These are phyloP conservation scores for Ascidia mentula DNA, from an alignment of 23 tunicate species.

Conservation along the genomic window DNA sequence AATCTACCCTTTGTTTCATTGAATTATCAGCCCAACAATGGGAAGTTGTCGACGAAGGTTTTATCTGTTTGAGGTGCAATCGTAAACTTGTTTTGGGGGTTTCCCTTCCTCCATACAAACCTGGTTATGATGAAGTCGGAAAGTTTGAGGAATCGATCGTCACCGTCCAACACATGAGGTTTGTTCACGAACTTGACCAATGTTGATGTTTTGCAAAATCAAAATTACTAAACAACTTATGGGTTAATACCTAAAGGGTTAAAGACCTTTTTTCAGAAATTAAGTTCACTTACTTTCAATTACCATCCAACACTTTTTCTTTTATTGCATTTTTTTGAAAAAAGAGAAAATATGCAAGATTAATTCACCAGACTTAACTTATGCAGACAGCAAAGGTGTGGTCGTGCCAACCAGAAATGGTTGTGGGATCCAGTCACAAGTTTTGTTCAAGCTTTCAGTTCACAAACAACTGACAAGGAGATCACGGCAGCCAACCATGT, in stretches of 20 bases:
- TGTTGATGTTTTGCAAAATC: not conserved
- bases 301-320: not conserved
- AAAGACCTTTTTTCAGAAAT: not conserved
- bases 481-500: conserved; percentile 86
- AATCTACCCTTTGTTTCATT: too few species aligned
- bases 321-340: too few species aligned
- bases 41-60: conserved; percentile 60
- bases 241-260: not conserved
- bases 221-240: not conserved
- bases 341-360: not conserved
- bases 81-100: conserved; percentile 42
- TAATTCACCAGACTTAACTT: not conserved
- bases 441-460: conserved; percentile 38
- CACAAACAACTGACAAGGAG: conserved; percentile 65
- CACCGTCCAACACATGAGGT: conserved; percentile 57
- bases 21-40: conserved; percentile 59
- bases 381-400: conserved; percentile 45
- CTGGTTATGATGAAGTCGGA: conserved; percentile 21
- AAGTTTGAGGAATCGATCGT: conserved; percentile 30
- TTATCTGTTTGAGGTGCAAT: conserved; percentile 49
- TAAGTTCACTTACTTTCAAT: not conserved
- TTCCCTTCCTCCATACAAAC: conserved; percentile 44
- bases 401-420: conserved; percentile 84
- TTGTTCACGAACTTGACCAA: not conserved
- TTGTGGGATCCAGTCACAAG: conserved; percentile 30